These are phyloP conservation scores for Labia minor DNA, from an alignment of 2,888 invertebrate species.

Conservation along the genomic window DNA sequence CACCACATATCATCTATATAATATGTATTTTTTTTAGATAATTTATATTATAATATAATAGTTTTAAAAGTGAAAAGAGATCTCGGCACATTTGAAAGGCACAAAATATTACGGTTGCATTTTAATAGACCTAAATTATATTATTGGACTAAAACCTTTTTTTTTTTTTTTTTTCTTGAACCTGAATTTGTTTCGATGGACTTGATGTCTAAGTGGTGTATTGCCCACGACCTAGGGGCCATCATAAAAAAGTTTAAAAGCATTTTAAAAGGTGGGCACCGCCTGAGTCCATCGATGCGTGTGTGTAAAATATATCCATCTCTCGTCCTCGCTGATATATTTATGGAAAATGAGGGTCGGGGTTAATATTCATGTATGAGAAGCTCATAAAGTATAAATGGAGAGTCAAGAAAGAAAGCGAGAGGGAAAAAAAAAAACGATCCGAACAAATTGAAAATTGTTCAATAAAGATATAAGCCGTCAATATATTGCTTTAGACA, in stretches of 20 bases:
- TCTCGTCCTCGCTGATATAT: constrained; percentile 3
- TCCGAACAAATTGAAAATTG: constrained; percentile 4
- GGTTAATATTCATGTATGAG: neutral
- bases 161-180: too few relatives aligned
- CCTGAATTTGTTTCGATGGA: too few relatives aligned
- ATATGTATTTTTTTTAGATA: too few relatives aligned
- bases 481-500: neutral
- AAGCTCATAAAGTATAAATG: constrained; percentile 1
- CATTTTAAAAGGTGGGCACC: neutral
- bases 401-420: neutral
- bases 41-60: too few relatives aligned
- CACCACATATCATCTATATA: too few relatives aligned
- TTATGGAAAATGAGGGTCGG: neutral
- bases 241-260: constrained; percentile 2
- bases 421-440: neutral
- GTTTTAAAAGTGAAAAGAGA: too few relatives aligned
- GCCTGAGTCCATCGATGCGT: neutral
- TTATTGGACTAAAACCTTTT: too few relatives aligned
- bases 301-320: neutral
- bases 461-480: neutral
- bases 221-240: neutral
- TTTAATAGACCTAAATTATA: too few relatives aligned
- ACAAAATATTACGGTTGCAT: too few relatives aligned
- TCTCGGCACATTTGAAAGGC: too few relatives aligned
- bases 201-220: neutral